phyloP scores from a whole-genome alignment of 2,113 vertebrate genomes.

The Danionella cerebrum region DNA sequence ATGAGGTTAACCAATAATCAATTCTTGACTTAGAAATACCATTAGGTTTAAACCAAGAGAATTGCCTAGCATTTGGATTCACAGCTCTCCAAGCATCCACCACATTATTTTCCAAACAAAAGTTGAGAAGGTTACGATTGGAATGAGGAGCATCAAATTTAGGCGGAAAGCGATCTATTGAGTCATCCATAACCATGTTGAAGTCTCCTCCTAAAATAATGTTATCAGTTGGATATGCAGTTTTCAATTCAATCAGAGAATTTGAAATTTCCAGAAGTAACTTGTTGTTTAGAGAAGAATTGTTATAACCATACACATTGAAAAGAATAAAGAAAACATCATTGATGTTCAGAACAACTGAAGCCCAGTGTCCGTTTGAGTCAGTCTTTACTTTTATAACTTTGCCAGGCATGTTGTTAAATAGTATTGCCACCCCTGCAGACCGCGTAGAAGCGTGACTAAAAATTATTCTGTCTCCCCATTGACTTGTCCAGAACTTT shows the following conservation, averaged over 20 bases:
- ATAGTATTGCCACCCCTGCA: background rate
- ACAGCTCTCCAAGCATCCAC: background rate
- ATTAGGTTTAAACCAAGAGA: background rate
- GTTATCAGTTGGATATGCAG: background rate
- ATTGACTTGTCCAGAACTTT: background rate
- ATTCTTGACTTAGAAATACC: background rate
- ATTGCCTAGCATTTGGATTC: background rate
- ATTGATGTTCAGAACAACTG: background rate
- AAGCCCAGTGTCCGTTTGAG: background rate
- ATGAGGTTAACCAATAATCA: background rate
- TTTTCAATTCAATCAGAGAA: background rate
- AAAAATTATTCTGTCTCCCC: background rate
- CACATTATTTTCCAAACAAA: background rate
- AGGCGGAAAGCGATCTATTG: background rate
- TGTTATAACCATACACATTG: background rate
- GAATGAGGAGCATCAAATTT: background rate
- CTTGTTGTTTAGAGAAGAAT: background rate
- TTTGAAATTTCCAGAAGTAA: background rate
- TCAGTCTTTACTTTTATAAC: background rate
- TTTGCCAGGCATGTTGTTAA: background rate
- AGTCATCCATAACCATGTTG: background rate
- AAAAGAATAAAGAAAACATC: background rate
- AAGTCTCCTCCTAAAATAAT: background rate
- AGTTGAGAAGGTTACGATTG: background rate
- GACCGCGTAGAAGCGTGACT: background rate